Evolutionary conservation across 2,888 invertebrate genomes (phyloP), one percentile per base, ranked within the genome.

Genomic region (Drosophila trichaetosa): DNA sequence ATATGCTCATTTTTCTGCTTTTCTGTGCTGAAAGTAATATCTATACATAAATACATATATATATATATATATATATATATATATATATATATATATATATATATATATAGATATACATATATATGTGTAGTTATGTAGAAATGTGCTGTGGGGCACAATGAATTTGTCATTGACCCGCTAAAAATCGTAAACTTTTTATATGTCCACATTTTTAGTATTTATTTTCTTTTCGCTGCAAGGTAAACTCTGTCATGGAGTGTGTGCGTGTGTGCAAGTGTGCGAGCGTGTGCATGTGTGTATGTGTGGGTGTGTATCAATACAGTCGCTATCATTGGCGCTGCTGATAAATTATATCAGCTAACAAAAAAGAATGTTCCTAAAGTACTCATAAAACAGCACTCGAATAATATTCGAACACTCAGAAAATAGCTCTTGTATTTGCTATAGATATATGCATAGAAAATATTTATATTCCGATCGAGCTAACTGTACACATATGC

Each of bases 121-220:
- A 64, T 73, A 48, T 69, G 59, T 59, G 61, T 46, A 40, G 68
- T 51, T 77, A 60, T 65, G 71, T 49, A 42, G 54, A 31, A 65
- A 54, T 62, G 29, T 69, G 71, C 42, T 61, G 54, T 61, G 73
- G 52, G 66, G 60, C 60, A 73, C 53, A 53, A 60, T 66, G 69
- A 75, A 75, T 88, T 88, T 90, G 90, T 86, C 89, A 86, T 88
- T 85, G 85, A 85, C 85, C 85, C 49, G 76, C 29, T 83, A 83
- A 83, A 79, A 73, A 62, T 56, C 67, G 65, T 53, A 69, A 74
- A 68, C 46, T 36, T 73, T 68, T 56, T 59, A 62, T 69, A 62
- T 59, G 11, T 29, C 40, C 27, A 54, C 38, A 62, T 48, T 34
- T 46, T 24, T 57, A 63, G 29, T 73, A 65, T 75, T 71, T 74